Evolutionary conservation across 2,113 vertebrate genomes (phyloP).

Genomic region (Brachyistius frenatus): DNA sequence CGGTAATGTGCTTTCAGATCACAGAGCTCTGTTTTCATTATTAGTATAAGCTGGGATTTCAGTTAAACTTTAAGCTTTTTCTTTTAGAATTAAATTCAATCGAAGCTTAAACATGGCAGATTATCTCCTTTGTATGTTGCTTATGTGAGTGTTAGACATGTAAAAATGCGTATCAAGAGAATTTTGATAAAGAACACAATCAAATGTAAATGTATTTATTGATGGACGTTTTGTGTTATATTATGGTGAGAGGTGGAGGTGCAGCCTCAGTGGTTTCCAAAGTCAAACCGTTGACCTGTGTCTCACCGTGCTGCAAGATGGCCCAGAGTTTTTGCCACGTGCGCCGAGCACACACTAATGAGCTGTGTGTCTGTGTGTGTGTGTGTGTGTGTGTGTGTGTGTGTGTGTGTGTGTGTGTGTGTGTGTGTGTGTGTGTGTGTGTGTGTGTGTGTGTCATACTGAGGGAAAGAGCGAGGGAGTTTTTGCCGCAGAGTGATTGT

Average conservation of each 20-base stretch:
- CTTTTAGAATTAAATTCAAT: neutral
- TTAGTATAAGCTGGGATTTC: neutral
- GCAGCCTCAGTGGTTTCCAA: slow-evolving; percentile 45
- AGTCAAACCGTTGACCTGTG: slow-evolving; percentile 67
- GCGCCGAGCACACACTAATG: slow-evolving; percentile 62
- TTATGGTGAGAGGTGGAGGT: neutral
- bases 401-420: slow-evolving; percentile 14
- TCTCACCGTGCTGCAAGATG: slow-evolving; percentile 51
- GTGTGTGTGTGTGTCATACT: slow-evolving; percentile 4
- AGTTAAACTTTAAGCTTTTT: neutral
- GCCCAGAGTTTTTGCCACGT: slow-evolving; percentile 45
- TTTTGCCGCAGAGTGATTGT: slow-evolving; percentile 63
- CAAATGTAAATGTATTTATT: slow-evolving; percentile 1
- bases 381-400: slow-evolving; percentile 11
- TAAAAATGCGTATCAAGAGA: slow-evolving; percentile 13
- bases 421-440: slow-evolving; percentile 27
- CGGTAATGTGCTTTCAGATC: neutral
- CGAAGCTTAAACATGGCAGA: neutral
- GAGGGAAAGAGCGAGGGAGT: slow-evolving; percentile 4
- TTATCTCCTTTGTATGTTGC: slow-evolving; percentile 1
- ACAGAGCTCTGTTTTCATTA: neutral
- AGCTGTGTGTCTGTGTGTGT: slow-evolving; percentile 41
- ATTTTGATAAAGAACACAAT: neutral
- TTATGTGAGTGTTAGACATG: neutral
- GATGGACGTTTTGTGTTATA: neutral